Conservation (phyloP, 2,113 vertebrate genomes). For the Ctenodactylus gundi region DNA sequence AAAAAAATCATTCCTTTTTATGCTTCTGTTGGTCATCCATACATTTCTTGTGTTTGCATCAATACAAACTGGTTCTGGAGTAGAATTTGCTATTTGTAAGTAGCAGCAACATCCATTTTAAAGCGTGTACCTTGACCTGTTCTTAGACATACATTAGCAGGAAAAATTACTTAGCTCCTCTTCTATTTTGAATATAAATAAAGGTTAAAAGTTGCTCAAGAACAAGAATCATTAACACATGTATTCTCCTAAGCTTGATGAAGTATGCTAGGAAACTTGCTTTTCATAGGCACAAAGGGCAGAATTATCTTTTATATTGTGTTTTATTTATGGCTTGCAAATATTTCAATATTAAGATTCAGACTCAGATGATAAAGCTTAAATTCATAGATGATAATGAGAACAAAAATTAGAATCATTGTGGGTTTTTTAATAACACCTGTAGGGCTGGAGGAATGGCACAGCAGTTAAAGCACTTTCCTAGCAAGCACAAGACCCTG, state of each 20-base stretch:
- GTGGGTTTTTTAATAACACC: background rate
- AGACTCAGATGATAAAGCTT: conserved; percentile 22
- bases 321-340: conserved; percentile 28
- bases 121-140: background rate
- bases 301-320: background rate
- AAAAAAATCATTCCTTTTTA: background rate
- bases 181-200: background rate
- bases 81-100: conserved; percentile 7
- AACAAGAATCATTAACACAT: background rate
- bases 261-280: background rate
- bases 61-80: background rate
- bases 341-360: conserved; percentile 3
- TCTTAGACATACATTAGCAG: background rate
- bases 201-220: conserved; percentile 38
- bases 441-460: no score
- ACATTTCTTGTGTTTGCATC: conserved; percentile 9
- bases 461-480: no score
- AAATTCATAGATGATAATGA: background rate
- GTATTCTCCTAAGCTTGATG: conserved; percentile 26
- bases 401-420: background rate
- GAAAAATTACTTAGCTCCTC: background rate
- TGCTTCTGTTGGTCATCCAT: background rate
- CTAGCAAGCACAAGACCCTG: no score
- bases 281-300: background rate
- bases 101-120: background rate